phyloP scores from a whole-genome alignment of 1,140 invertebrate species.

The Brachionus rubens region DNA sequence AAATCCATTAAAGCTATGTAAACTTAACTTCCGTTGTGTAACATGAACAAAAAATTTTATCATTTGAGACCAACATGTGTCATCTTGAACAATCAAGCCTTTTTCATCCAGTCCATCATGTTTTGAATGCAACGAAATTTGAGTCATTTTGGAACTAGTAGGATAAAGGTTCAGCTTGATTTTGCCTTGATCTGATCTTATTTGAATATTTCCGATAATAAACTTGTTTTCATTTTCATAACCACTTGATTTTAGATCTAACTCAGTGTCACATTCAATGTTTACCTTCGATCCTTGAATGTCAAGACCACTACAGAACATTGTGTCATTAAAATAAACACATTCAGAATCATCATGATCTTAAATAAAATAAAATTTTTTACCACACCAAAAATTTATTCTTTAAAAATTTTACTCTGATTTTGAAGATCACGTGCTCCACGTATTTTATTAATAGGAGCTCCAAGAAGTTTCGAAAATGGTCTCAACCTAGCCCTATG shows the following conservation, averaged over 20 bases:
- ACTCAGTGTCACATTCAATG: slow-evolving; percentile 5
- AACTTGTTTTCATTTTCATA: neutral
- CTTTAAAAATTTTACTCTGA: neutral
- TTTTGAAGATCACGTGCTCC: neutral
- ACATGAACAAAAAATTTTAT: slow-evolving; percentile 7
- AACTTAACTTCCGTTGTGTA: neutral
- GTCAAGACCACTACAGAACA: neutral
- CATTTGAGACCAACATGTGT: neutral
- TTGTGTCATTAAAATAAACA: neutral
- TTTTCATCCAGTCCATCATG: neutral
- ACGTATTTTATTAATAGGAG: neutral
- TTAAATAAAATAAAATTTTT: too few species aligned
- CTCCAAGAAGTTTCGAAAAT: neutral
- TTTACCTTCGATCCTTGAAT: neutral
- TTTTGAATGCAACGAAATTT: neutral
- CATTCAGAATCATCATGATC: neutral
- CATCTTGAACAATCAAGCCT: neutral
- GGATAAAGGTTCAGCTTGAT: neutral
- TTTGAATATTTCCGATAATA: neutral
- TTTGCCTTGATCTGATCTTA: neutral
- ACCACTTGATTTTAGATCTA: neutral
- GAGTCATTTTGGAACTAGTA: neutral
- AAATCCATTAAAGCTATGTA: too few species aligned
- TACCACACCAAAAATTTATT: too few species aligned
- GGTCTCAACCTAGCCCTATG: slow-evolving; percentile 19